These are phyloP conservation scores for Dendroctonus ponderosae DNA, from an alignment of 1,140 invertebrate genomes.

Conservation along the genomic window DNA sequence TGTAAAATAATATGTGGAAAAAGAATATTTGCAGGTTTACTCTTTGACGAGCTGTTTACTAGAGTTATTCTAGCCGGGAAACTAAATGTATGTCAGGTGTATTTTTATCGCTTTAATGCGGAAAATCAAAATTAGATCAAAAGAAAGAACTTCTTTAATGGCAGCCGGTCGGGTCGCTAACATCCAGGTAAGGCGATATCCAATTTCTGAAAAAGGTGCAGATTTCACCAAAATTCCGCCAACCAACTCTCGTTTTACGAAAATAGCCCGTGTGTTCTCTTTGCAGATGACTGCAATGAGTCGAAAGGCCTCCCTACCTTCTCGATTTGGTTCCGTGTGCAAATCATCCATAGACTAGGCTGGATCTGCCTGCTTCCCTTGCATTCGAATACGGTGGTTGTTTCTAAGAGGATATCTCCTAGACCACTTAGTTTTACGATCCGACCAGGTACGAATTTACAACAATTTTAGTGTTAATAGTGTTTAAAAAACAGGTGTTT, in stretches of 20 bases:
- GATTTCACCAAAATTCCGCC: slow-evolving; percentile 45
- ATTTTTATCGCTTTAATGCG: background rate
- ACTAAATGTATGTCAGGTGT: background rate
- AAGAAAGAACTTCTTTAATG: background rate
- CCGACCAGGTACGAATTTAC: slow-evolving; percentile 47
- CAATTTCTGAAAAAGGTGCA: slow-evolving; percentile 48
- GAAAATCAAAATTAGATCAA: background rate
- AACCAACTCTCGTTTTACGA: slow-evolving; percentile 41
- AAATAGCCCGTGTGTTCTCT: slow-evolving; percentile 47
- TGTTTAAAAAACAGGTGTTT: background rate
- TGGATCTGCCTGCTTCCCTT: slow-evolving; percentile 26
- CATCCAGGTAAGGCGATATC: slow-evolving; percentile 42
- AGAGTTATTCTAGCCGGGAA: background rate
- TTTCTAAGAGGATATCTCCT: slow-evolving; percentile 49
- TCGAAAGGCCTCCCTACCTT: slow-evolving; percentile 38
- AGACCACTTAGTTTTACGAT: slow-evolving; percentile 46
- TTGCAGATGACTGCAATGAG: slow-evolving; percentile 39
- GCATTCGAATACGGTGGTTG: slow-evolving; percentile 52
- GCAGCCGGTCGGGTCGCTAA: background rate
- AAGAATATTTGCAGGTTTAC: background rate
- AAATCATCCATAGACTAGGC: slow-evolving; percentile 51
- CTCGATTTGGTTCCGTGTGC: slow-evolving; percentile 48
- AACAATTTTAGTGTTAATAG: slow-evolving; percentile 7
- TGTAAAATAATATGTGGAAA: background rate
- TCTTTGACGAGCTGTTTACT: background rate